phyloP scores from a whole-genome alignment of 2,888 invertebrate species.

The Pilophorus perplexus region DNA sequence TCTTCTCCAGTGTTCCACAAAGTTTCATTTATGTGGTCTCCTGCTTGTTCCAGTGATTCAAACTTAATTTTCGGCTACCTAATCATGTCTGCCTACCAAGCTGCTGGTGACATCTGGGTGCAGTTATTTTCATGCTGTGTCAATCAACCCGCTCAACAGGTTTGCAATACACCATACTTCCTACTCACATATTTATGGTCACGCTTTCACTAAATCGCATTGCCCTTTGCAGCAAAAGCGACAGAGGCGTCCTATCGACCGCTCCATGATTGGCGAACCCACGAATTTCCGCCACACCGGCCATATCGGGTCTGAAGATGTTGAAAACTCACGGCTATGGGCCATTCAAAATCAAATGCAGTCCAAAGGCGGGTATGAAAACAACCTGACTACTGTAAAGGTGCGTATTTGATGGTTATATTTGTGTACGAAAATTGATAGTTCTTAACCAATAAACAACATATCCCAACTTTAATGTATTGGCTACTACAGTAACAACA shows the following conservation, averaged over 20 bases:
- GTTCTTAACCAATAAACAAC: not conserved
- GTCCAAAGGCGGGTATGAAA: slow-evolving; percentile 92
- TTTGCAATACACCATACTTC: too few species aligned
- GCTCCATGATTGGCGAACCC: slow-evolving; percentile 93
- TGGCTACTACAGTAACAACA: too few species aligned
- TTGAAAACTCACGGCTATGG: slow-evolving; percentile 77
- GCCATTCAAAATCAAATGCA: slow-evolving; percentile 93
- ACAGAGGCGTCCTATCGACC: slow-evolving; percentile 63
- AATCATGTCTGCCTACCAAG: slow-evolving; percentile 34
- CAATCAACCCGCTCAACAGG: slow-evolving; percentile 66
- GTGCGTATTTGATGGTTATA: not conserved
- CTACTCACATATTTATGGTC: too few species aligned
- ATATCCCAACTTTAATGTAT: not conserved
- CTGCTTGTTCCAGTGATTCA: too few species aligned
- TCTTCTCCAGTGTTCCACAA: too few species aligned
- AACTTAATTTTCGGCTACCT: not conserved
- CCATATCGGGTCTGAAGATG: slow-evolving; percentile 86
- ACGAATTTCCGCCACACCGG: slow-evolving; percentile 95
- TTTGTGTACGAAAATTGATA: not conserved
- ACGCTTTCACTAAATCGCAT: not conserved
- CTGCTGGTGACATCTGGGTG: slow-evolving; percentile 70
- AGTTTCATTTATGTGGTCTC: too few species aligned
- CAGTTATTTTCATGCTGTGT: slow-evolving; percentile 92
- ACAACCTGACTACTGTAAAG: slow-evolving; percentile 55
- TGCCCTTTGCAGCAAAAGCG: slow-evolving; percentile 53